phyloP scores from a whole-genome alignment of 2,888 invertebrate species.

The Folsomia candida region DNA sequence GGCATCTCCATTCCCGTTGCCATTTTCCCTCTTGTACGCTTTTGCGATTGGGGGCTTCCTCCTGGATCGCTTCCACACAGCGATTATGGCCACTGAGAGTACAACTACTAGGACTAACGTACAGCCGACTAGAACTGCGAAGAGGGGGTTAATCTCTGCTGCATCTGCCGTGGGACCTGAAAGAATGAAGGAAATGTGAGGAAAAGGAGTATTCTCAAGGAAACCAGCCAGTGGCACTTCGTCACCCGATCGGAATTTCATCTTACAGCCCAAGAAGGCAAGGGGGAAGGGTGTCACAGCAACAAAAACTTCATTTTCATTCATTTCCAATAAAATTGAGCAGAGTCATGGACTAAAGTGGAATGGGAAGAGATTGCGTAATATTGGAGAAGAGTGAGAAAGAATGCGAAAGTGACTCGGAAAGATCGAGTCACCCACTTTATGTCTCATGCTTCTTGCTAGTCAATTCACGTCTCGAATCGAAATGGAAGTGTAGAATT shows the following conservation, averaged over 20 bases:
- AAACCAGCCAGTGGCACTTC: no score
- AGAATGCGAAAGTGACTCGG: no score
- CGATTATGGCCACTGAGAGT: conserved; percentile 46
- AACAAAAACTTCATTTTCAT: background rate
- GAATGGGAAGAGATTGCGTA: background rate
- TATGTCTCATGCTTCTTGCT: no score
- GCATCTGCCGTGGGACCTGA: conserved; percentile 39
- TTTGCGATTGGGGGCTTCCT: conserved; percentile 44
- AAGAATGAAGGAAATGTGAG: conserved; percentile 5
- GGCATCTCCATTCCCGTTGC: conserved; percentile 24
- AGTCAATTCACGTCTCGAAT: background rate
- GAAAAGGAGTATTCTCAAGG: no score
- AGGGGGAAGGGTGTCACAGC: background rate
- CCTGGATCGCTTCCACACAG: conserved; percentile 49
- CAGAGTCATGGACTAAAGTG: background rate
- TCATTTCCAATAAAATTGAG: background rate
- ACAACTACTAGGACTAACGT: conserved; percentile 46
- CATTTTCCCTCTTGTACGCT: conserved; percentile 43
- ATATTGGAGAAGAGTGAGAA: no score
- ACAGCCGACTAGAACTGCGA: conserved; percentile 49
- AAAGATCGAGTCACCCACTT: no score
- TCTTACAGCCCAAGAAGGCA: background rate
- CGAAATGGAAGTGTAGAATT: conserved; percentile 4
- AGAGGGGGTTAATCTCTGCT: conserved; percentile 48
- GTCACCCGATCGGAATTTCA: no score